Base-by-base conservation (phyloP, 1,140 invertebrate genomes). In the Belonocnema kinseyi region DNA sequence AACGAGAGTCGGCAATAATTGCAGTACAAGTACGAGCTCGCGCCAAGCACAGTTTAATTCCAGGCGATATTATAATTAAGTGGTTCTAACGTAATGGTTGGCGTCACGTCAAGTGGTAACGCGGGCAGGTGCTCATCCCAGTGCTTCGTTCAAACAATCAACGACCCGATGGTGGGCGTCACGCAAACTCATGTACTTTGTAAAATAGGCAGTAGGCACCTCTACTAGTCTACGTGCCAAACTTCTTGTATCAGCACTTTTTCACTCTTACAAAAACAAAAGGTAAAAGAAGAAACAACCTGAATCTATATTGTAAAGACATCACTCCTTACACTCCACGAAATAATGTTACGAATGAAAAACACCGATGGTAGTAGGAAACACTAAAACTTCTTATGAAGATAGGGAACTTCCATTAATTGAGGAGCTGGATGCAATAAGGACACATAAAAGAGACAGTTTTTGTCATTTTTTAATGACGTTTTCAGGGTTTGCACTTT, bases 11-110 rank as follows among this genome's bases (percentile, higher is more conserved):
- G 74, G 83, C 83, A 87, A 89, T 90, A 90, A 90, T 90, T 89
- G 88, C 87, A 86, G 86, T 89, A 88, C 87, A 87, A 88, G 88
- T 89, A 91, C 88, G 87, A 88, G 87, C 88, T 87, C 88, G 90
- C 88, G 84, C 87, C 89, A 88, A 86, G 87, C 87, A 89, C 88
- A 90, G 88, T 89, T 90, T 91, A 89, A 91, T 89, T 91, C 87
- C 86, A 82, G 83, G 88, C 85, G 89, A 90, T 91, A 91, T 91
- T 91, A 91, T 91, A 91, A 91, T 91, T 91, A 91, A 91, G 90
- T 91, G 87, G 84, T 91, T 89, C 87, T 84, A 85, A 83, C 87
- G 86, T 91, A 91, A 91, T 91, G 89, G 88, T 80, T 81, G 86
- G 85, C 89, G 89, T 91, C 90, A 91, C 90, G 90, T 91, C 85